Conservation (phyloP, 92 coral and sea anemone species). For the Pocillopora grandis region DNA sequence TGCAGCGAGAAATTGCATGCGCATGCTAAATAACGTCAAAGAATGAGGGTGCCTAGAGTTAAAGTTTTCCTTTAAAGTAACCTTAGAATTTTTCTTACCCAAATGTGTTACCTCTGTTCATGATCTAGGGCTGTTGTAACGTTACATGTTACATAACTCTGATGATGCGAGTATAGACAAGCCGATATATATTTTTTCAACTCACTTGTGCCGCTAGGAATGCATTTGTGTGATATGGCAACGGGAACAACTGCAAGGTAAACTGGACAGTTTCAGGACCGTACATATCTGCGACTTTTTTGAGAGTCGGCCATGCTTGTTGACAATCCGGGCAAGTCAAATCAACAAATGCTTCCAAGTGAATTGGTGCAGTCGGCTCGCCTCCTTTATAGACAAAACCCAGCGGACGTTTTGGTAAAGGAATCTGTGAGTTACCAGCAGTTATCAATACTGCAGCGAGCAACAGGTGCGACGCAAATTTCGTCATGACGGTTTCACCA, state of each 20-base stretch:
- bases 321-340: conserved; percentile 75
- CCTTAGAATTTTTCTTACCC: no score
- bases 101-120: no score
- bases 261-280: conserved; percentile 68
- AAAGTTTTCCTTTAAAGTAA: no score
- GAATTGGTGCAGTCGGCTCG: conserved; percentile 64
- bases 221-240: conserved; percentile 84
- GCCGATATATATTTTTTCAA: background rate
- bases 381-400: conserved; percentile 77
- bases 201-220: conserved; percentile 80
- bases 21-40: no score
- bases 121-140: no score
- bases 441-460: conserved; percentile 1
- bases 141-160: no score
- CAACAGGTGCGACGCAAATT: background rate
- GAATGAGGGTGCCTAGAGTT: no score
- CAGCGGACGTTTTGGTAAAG: conserved; percentile 71
- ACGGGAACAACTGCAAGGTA: conserved; percentile 66
- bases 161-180: background rate
- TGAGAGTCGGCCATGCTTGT: conserved; percentile 74
- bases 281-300: conserved; percentile 69
- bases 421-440: conserved; percentile 44
- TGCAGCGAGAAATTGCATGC: no score
- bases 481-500: background rate
- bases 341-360: conserved; percentile 71